A percentile compares a stretch with the other conserved stretches of the same genome.
Evolutionary conservation across 2,888 invertebrate species (phyloP).

Genomic region (Campoplex nolae): DNA sequence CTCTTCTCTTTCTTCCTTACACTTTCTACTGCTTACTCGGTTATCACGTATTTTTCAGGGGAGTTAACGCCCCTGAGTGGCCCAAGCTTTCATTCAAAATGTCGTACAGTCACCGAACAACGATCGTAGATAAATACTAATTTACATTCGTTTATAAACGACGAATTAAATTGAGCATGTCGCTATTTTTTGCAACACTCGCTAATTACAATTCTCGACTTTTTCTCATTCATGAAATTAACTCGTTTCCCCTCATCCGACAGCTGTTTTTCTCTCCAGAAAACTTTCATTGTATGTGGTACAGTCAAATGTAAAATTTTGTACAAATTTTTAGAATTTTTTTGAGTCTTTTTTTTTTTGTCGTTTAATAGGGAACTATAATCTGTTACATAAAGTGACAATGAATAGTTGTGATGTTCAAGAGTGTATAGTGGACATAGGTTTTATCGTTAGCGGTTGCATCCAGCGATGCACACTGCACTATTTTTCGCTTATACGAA

Average conservation of each 20-base stretch:
- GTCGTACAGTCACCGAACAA: constrained; percentile 39
- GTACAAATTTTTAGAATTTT: not conserved
- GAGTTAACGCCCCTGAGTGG: constrained; percentile 23
- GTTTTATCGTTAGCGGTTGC: no score
- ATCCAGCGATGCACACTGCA: no score
- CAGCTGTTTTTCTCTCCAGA: not conserved
- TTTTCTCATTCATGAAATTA: not conserved
- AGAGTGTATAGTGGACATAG: no score
- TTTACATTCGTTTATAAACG: constrained; percentile 51
- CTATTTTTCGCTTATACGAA: no score
- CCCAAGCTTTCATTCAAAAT: constrained; percentile 26
- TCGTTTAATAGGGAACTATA: no score
- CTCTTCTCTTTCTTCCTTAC: not conserved
- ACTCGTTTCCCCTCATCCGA: not conserved
- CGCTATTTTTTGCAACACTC: not conserved
- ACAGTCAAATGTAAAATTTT: not conserved
- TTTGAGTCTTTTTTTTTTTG: not conserved
- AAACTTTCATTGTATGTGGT: not conserved
- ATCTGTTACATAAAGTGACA: no score
- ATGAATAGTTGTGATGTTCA: no score
- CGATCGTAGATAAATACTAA: constrained; percentile 45
- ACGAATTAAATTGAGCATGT: constrained; percentile 7
- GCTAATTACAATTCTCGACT: not conserved
- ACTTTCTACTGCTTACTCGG: constrained; percentile 28
- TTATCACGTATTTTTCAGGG: constrained; percentile 67